Conservation (phyloP, 1,140 invertebrate species). For the Drosophila sproati region DNA sequence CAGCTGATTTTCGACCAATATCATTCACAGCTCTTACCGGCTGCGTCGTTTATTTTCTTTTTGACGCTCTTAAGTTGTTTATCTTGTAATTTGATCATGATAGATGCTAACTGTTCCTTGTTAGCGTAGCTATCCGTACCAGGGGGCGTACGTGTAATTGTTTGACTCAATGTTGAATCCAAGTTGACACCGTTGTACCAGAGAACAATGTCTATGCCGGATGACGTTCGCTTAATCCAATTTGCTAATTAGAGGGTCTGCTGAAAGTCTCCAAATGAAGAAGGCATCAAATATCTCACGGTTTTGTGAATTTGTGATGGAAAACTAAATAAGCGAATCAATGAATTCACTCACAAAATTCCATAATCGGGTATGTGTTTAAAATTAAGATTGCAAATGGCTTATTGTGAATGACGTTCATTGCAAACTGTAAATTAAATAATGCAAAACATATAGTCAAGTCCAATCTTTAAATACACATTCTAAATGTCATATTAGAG, state of each 20-base stretch:
- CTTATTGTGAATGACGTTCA: too few relatives aligned
- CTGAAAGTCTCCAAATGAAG: slow-evolving; percentile 3
- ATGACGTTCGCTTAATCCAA: slow-evolving; percentile 7
- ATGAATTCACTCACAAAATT: too few relatives aligned
- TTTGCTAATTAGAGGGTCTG: slow-evolving; percentile 36
- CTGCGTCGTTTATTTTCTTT: slow-evolving; percentile 9
- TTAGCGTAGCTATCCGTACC: slow-evolving; percentile 27
- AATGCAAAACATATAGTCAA: too few relatives aligned
- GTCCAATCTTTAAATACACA: too few relatives aligned
- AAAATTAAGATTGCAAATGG: too few relatives aligned
- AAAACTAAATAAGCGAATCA: too few relatives aligned
- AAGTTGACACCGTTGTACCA: slow-evolving; percentile 51
- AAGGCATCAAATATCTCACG: slow-evolving; percentile 7
- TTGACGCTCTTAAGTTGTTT: slow-evolving; percentile 1
- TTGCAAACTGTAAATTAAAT: too few relatives aligned
- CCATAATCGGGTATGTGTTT: too few relatives aligned
- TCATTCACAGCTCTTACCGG: neutral
- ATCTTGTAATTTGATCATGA: slow-evolving; percentile 21
- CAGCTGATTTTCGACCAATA: neutral
- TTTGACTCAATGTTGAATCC: slow-evolving; percentile 34
- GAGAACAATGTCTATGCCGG: neutral
- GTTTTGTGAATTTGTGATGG: slow-evolving; percentile 18
- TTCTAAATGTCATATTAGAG: too few relatives aligned
- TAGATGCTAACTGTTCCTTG: slow-evolving; percentile 31
- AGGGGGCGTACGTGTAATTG: slow-evolving; percentile 31